Evolutionary conservation across 2,888 invertebrate genomes (phyloP).

Genomic region (Cephus runcator): DNA sequence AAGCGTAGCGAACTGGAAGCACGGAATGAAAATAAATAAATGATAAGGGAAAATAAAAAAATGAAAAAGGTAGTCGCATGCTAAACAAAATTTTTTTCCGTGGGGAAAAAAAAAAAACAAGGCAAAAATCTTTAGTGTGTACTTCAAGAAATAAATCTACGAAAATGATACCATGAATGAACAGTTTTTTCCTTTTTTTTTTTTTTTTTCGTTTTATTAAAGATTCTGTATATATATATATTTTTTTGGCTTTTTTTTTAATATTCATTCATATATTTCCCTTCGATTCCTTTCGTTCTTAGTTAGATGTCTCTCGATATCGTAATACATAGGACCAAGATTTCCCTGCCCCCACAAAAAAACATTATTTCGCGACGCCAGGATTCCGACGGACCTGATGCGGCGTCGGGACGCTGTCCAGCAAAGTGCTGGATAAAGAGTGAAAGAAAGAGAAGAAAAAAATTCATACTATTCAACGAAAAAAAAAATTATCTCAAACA

Average conservation of each 20-base stretch:
- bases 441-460: not conserved
- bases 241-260: not conserved
- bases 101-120: constrained; percentile 18
- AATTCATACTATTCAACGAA: not conserved
- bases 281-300: not conserved
- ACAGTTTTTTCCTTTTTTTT: constrained; percentile 4
- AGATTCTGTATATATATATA: not conserved
- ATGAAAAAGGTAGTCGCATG: constrained; percentile 11
- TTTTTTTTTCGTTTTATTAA: not conserved
- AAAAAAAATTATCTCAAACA: not conserved
- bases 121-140: constrained; percentile 11
- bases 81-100: constrained; percentile 3
- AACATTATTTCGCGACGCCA: constrained; percentile 17
- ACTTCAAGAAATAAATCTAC: not conserved
- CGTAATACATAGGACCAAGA: constrained; percentile 52
- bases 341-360: constrained; percentile 28
- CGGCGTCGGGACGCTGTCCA: not conserved
- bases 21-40: not conserved
- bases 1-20: not conserved
- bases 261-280: not conserved
- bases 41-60: constrained; percentile 8
- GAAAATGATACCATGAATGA: not conserved
- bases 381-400: constrained; percentile 14
- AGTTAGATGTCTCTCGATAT: constrained; percentile 20
- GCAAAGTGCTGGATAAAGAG: not conserved